Conservation (phyloP, 2,888 invertebrate genomes). For the Hemaris fuciformis region DNA sequence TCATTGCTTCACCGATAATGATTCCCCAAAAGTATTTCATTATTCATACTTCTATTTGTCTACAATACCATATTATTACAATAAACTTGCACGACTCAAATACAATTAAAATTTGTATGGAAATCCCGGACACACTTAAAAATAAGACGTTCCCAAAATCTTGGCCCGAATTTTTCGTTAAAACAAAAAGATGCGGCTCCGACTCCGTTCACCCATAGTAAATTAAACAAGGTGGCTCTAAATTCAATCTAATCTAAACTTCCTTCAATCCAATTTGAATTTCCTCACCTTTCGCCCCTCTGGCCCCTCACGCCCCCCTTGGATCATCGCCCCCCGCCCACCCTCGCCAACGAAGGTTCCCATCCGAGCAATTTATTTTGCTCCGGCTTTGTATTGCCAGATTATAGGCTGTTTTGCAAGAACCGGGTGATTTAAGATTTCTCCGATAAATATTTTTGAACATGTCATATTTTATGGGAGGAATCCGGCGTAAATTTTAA, state of each 20-base stretch:
- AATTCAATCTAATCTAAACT: conserved; percentile 79
- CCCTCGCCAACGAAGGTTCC: conserved; percentile 17
- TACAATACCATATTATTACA: too few species aligned
- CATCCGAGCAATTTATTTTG: conserved; percentile 29
- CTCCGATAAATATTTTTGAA: background rate
- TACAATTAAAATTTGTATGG: background rate
- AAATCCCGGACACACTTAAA: background rate
- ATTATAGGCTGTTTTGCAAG: background rate
- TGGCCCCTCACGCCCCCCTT: background rate
- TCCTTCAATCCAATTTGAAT: conserved; percentile 79
- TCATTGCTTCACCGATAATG: too few species aligned
- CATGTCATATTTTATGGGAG: background rate
- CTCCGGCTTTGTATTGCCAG: conserved; percentile 13
- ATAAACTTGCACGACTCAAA: too few species aligned
- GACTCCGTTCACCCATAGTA: conserved; percentile 52
- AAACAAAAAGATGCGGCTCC: background rate
- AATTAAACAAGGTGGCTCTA: conserved; percentile 77
- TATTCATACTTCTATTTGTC: too few species aligned
- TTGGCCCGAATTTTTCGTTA: background rate
- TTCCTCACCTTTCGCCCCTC: conserved; percentile 34
- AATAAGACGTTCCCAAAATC: background rate
- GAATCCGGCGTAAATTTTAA: background rate
- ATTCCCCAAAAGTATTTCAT: too few species aligned
- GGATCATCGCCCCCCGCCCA: background rate
- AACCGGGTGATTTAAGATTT: background rate